Base-by-base conservation (phyloP, 2,113 vertebrate genomes). In the Variabilichromis moorii region DNA sequence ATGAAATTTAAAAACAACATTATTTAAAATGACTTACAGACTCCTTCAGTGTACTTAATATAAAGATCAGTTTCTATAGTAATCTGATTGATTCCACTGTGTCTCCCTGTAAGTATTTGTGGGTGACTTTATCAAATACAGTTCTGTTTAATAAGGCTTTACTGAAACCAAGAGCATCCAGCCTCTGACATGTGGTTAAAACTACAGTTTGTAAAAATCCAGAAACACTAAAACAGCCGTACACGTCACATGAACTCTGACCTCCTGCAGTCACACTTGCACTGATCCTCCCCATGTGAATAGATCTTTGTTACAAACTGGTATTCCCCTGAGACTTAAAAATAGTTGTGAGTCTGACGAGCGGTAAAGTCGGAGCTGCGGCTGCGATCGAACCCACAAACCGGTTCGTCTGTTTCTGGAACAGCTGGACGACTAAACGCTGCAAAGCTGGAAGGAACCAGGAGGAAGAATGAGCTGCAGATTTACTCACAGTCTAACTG, bases 11-110 rank as follows among this genome's bases (percentile, higher is more conserved):
- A 11, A 63, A 33, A 33, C 1, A 19, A 33, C 9, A 33, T 3
- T 33, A 33, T 63, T 63, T 19, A 63, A 63, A 63, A 11, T 63
- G 59, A 63, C 59, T 61, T 31, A 61, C 57, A 61, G 14, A 31
- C 14, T 17, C 0, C 14, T 63, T 63, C 59, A 63, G 16, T 19
- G 0, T 63, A 33, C 0, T 4, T 10, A 19, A 11, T 11, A 63
- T 35, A 0, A 0, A 0, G 5, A 63, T 63, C 17, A 63, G 28
- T 35, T 33, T 19, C 31, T 63, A 4, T 19, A 35, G 17, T 19
- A 7, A 33, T 19, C 28, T 61, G 59, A 33, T 26, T 61, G 16
- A 17, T 31, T 61, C 21, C 26, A 31, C 57, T 17, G 21, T 12
- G 55, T 9, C 8, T 17, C 5, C 2, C 26, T 61, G 14, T 31